Evolutionary conservation across 2,113 vertebrate genomes (phyloP).

Genomic region (Buteo buteo): DNA sequence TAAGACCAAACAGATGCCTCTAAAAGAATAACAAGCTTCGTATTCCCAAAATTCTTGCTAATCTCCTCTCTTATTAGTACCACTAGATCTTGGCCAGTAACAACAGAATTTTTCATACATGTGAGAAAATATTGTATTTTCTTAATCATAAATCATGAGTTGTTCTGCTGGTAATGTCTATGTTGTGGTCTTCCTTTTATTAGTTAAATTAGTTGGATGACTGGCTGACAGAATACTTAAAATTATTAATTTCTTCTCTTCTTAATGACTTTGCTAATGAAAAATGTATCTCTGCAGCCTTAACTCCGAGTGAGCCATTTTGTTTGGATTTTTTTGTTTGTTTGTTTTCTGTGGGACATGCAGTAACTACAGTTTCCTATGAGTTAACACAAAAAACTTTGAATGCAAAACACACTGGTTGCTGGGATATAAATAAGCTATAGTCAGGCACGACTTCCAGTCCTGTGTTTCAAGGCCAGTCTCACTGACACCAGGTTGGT

Average conservation of each 20-base stretch:
- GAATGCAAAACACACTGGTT: neutral
- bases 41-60: neutral
- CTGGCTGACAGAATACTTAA: neutral
- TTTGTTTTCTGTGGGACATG: neutral
- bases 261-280: neutral
- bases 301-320: fast-evolving
- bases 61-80: neutral
- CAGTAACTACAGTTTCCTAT: neutral
- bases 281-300: neutral
- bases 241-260: neutral
- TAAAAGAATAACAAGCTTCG: neutral
- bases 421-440: neutral
- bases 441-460: neutral
- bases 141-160: neutral
- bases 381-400: neutral
- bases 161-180: neutral
- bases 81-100: neutral
- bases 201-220: neutral
- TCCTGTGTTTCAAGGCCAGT: no score
- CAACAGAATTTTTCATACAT: neutral
- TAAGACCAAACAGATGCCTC: neutral
- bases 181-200: neutral
- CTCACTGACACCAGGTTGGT: neutral
- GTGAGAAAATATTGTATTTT: neutral
- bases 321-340: neutral